A percentile compares a stretch with the other conserved stretches of the same genome.
phyloP scores from a whole-genome alignment of 2,888 invertebrate genomes.

The Drosophila phalerata region DNA sequence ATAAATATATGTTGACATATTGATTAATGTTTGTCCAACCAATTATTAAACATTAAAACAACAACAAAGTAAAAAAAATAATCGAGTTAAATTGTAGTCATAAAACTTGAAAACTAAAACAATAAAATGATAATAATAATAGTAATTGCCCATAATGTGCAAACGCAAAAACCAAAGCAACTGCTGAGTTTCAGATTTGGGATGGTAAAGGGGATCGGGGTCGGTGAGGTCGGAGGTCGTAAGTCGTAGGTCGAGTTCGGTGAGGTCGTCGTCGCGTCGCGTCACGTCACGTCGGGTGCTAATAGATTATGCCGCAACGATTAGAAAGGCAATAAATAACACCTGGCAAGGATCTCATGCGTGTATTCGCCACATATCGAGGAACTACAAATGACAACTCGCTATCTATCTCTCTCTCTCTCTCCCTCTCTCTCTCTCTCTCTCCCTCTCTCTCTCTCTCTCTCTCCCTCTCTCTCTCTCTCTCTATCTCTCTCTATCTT shows the following conservation, averaged over 20 bases:
- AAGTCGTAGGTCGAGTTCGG: conserved; percentile 14
- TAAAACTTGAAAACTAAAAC: conserved; percentile 69
- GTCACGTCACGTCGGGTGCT: conserved; percentile 63
- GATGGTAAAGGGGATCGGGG: not conserved
- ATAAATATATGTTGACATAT: conserved; percentile 16
- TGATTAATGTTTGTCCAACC: conserved; percentile 55
- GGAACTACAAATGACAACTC: conserved; percentile 41
- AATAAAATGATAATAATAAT: conserved; percentile 72
- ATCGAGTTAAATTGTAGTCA: conserved; percentile 50
- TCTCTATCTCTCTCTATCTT: conserved; percentile 23
- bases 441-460: conserved; percentile 24
- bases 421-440: conserved; percentile 32
- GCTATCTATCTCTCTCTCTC: conserved; percentile 17
- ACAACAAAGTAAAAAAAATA: conserved; percentile 20
- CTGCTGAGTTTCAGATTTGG: conserved; percentile 3
- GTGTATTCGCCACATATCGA: conserved; percentile 56
- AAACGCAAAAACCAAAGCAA: conserved; percentile 47
- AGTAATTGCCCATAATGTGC: conserved; percentile 70
- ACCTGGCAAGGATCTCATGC: conserved; percentile 85
- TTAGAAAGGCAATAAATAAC: conserved; percentile 84
- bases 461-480: conserved; percentile 20
- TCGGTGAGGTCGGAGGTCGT: not conserved
- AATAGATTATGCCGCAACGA: conserved; percentile 85
- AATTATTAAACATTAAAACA: conserved; percentile 49
- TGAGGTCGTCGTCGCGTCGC: conserved; percentile 42